Conservation (phyloP, 2,888 invertebrate species). For the Cryptocephalus moraei region DNA sequence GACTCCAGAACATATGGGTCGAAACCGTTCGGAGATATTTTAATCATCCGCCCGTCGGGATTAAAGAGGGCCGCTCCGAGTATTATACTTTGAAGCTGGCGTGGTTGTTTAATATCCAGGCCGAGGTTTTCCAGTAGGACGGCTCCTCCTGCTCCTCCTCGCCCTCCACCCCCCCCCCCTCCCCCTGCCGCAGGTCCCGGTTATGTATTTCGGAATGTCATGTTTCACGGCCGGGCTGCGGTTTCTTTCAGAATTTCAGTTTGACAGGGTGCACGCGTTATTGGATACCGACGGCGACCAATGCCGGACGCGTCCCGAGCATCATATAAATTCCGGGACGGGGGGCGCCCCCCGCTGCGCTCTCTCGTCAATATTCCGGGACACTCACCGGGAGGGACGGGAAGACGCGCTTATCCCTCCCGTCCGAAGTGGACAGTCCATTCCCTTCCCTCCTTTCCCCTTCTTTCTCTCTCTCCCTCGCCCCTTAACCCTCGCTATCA, state of each 20-base stretch:
- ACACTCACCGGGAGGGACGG: slow-evolving; percentile 17
- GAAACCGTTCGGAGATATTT: too few species aligned
- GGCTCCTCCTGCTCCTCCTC: neutral
- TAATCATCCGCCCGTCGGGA: too few species aligned
- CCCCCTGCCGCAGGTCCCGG: slow-evolving; percentile 7
- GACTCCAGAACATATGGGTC: too few species aligned
- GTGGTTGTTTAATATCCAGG: too few species aligned
- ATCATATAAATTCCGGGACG: slow-evolving; percentile 39
- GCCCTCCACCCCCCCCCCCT: neutral
- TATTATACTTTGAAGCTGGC: too few species aligned
- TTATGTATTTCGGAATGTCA: slow-evolving; percentile 28
- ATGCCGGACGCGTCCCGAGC: slow-evolving; percentile 34
- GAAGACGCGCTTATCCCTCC: slow-evolving; percentile 9
- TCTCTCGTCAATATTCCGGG: slow-evolving; percentile 21
- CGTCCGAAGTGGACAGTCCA: slow-evolving; percentile 37
- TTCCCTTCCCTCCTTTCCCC: slow-evolving; percentile 22
- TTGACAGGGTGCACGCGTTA: slow-evolving; percentile 35
- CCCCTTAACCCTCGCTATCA: too few species aligned
- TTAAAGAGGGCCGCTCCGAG: too few species aligned
- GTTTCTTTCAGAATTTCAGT: slow-evolving; percentile 33
- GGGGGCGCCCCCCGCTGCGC: slow-evolving; percentile 21
- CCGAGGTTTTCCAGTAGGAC: too few species aligned
- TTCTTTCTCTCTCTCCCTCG: too few species aligned
- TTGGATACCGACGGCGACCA: slow-evolving; percentile 36
- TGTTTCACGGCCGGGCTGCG: slow-evolving; percentile 33